These are phyloP conservation scores for Crotalus helleri DNA, from an alignment of 2,113 vertebrate species.

Conservation along the genomic window DNA sequence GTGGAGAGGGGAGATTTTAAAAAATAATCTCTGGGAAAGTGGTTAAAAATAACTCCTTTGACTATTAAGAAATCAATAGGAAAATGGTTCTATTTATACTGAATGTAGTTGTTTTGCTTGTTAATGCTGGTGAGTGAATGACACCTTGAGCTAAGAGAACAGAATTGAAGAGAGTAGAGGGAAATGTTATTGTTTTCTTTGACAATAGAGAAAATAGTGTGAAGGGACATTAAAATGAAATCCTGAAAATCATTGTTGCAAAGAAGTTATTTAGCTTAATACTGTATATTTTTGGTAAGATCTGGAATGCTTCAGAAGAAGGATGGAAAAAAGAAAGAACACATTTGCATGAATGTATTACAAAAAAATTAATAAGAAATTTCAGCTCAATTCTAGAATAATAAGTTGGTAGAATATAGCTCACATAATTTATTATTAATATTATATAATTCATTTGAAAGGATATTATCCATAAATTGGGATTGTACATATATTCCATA, in stretches of 20 bases:
- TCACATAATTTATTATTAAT: background rate
- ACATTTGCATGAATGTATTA: background rate
- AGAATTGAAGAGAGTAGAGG: background rate
- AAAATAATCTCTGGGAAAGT: background rate
- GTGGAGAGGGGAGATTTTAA: background rate
- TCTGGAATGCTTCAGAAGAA: background rate
- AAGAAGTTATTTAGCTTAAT: background rate
- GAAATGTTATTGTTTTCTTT: background rate
- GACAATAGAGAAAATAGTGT: background rate
- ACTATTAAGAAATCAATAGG: background rate
- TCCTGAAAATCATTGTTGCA: background rate
- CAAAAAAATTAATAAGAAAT: background rate
- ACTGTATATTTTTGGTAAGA: background rate
- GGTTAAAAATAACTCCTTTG: background rate
- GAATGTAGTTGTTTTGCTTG: background rate
- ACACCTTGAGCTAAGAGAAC: background rate
- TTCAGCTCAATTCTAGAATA: background rate
- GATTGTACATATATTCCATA: background rate
- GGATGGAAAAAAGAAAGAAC: background rate
- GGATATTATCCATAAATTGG: background rate
- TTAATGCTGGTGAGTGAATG: background rate
- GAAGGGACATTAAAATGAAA: background rate
- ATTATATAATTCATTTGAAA: background rate
- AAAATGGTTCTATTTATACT: background rate
- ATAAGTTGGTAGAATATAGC: background rate